phyloP scores from a whole-genome alignment of 2,113 vertebrate genomes.

The Sorex fumeus region DNA sequence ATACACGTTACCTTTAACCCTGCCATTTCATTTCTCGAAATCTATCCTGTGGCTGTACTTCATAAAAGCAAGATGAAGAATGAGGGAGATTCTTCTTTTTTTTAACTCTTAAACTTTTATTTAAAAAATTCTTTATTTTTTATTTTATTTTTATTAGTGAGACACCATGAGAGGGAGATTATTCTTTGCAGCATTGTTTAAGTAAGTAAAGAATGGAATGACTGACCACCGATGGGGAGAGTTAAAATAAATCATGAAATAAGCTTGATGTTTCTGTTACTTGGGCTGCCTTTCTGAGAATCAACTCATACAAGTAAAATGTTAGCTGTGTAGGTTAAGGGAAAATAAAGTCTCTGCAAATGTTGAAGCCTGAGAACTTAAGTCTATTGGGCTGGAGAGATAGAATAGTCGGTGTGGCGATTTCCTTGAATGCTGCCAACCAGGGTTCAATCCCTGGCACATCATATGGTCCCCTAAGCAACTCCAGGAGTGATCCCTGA shows the following conservation, averaged over 20 bases:
- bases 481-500: no score
- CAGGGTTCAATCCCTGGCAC: no score
- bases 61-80: not conserved
- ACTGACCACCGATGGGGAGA: not conserved
- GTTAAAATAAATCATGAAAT: not conserved
- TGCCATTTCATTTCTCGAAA: not conserved
- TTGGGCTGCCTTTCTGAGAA: not conserved
- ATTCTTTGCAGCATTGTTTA: not conserved
- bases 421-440: no score
- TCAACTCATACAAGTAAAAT: slow-evolving; percentile 18
- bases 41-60: not conserved
- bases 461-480: no score
- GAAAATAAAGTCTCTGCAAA: slow-evolving; percentile 12
- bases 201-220: not conserved
- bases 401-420: no score
- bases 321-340: not conserved
- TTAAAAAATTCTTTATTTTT: no score
- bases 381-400: not conserved
- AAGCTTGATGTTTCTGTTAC: not conserved
- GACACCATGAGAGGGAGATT: no score
- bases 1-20: not conserved
- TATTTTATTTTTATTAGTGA: no score
- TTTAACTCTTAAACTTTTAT: no score
- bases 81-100: not conserved
- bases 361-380: not conserved